Evolutionary conservation across 2,113 vertebrate genomes (phyloP).

Genomic region (Marcusenius ussheri): DNA sequence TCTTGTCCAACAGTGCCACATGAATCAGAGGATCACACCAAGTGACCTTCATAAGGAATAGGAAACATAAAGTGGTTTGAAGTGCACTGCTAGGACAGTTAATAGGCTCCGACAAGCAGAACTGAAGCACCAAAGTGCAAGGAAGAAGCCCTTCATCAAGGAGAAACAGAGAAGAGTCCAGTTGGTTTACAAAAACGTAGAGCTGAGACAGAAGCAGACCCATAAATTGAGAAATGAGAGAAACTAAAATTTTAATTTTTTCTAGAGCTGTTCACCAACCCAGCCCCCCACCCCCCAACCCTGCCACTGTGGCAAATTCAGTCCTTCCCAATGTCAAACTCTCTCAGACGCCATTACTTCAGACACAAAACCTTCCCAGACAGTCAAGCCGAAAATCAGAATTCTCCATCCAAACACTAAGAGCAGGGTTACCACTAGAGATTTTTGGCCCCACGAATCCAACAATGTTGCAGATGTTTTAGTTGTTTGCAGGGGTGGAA

Average conservation of each 20-base stretch:
- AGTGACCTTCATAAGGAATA: too few species aligned
- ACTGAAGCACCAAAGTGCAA: too few species aligned
- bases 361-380: not conserved
- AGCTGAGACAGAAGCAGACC: not conserved
- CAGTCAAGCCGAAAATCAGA: not conserved
- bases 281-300: too few species aligned
- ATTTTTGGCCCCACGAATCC: not conserved
- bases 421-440: too few species aligned
- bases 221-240: not conserved
- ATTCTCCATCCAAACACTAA: not conserved
- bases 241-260: not conserved
- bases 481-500: not conserved
- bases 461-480: not conserved
- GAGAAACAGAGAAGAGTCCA: too few species aligned
- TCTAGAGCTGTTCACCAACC: not conserved
- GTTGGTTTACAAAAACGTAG: too few species aligned
- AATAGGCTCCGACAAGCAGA: not conserved
- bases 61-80: not conserved
- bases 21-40: too few species aligned
- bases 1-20: too few species aligned
- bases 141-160: too few species aligned
- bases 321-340: not conserved
- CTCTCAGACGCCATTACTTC: not conserved
- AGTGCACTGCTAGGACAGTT: not conserved
- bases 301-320: too few species aligned